Base-by-base conservation (phyloP, 37 sponge, comb jelly and placozoan species). In the Chondrilla cf. caribensis region DNA sequence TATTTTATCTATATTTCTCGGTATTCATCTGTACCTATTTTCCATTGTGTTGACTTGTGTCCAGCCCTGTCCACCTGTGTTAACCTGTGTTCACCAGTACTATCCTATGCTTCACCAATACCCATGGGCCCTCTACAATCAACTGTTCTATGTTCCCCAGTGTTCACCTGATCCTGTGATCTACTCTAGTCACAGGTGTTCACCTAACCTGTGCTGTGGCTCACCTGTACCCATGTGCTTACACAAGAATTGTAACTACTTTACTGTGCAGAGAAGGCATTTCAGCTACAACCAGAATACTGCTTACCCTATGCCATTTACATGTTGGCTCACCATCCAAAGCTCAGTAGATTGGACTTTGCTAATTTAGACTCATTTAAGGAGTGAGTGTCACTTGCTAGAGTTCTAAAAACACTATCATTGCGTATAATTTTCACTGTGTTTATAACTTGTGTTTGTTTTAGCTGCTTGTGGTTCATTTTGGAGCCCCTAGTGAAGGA, bases 311-410 rank as follows among this genome's bases (percentile, higher is more conserved):
- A 89, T 51, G 84, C 82, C 24, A 70, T 95, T 17, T 91, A 95
- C 83, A 81, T 95, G 8, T 55, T 95, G n/a, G 80, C 95, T 33
- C 95, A 95, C 43, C 92, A 95, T 60, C 90, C 90, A 18, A 62
- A 90, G 58, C 86, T 94, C 79, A 62, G 70, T 42, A 80, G 88
- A 42, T 84, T 86, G 0, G 86, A 85, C 31, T 40, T 60, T 22
- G 70, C 83, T 15, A 68, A 66, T 33, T 83, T 94, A 22, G 87
- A 90, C 59, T 68, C 54, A 15, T 87, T 87, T 79, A 91, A 82
- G 71, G 92, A 91, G 92, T 91, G 54, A 82, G 92, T 81, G 9
- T 28, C 57, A 55, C 11, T 55, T 55, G 17, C n/a, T n/a, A 22
- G 17, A 22, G 24, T 66, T 28, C n/a, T n/a, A n/a, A n/a, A n/a